Percentiles rank a stretch among this genome's conserved stretches.
Conservation (phyloP, 2,888 invertebrate species). For the Cheilosia grossa region DNA sequence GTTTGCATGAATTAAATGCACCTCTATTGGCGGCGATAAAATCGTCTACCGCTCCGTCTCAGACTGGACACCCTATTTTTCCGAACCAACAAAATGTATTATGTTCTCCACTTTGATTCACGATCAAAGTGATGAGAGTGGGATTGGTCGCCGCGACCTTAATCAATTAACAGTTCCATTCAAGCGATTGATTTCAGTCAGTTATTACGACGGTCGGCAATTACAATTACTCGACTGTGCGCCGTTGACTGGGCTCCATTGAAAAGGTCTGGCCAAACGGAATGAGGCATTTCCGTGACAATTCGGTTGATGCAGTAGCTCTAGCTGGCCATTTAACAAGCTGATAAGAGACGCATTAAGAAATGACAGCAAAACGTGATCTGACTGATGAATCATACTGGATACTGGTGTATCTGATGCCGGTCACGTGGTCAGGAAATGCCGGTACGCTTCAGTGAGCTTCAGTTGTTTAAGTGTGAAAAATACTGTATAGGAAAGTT, state of each 20-base stretch:
- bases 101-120: slow-evolving; percentile 1
- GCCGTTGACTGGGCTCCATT: neutral
- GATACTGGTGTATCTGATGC: slow-evolving; percentile 36
- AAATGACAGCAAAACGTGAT: slow-evolving; percentile 55
- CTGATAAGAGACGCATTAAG: slow-evolving; percentile 41
- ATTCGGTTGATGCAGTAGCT: neutral
- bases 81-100: neutral
- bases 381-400: slow-evolving; percentile 43
- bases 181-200: slow-evolving; percentile 4
- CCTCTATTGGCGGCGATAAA: slow-evolving; percentile 33
- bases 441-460: slow-evolving; percentile 37
- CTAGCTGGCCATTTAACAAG: slow-evolving; percentile 4
- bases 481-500: neutral
- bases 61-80: slow-evolving; percentile 17
- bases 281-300: slow-evolving; percentile 23
- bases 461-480: slow-evolving; percentile 1
- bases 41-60: slow-evolving; percentile 10
- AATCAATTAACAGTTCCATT: slow-evolving; percentile 22
- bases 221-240: neutral
- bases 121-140: slow-evolving; percentile 24
- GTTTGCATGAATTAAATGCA: slow-evolving; percentile 56
- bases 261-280: neutral
- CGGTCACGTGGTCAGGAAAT: slow-evolving; percentile 71
- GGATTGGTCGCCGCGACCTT: slow-evolving; percentile 30
- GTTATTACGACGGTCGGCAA: neutral